Conservation (phyloP, 2,113 vertebrate species). For the Melierax canorus region DNA sequence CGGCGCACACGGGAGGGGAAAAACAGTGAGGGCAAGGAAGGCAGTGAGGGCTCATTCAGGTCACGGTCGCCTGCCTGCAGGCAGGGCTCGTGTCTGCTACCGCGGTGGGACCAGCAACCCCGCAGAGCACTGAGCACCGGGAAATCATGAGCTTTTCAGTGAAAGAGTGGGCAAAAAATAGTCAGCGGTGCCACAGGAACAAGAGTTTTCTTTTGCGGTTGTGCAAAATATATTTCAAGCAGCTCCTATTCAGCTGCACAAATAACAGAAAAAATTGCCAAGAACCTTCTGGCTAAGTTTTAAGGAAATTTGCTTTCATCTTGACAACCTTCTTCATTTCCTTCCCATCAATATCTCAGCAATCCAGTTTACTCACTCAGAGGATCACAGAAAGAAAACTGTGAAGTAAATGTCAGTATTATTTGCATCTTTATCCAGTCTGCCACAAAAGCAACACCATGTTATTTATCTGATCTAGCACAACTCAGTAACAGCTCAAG, state of each 20-base stretch:
- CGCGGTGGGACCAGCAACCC: neutral
- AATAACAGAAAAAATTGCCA: slow-evolving; percentile 38
- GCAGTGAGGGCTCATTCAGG: rapidly evolving
- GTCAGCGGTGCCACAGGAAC: neutral
- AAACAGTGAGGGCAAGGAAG: no score
- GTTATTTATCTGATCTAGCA: slow-evolving; percentile 61
- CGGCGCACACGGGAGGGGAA: rapidly evolving
- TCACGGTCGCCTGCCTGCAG: neutral
- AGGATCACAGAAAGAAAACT: slow-evolving; percentile 63
- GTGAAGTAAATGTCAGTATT: slow-evolving; percentile 66
- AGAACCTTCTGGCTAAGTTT: slow-evolving; percentile 54
- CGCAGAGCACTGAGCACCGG: neutral
- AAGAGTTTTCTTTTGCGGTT: neutral
- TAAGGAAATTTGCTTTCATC: slow-evolving; percentile 57
- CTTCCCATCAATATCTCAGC: slow-evolving; percentile 57
- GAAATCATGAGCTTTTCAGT: neutral
- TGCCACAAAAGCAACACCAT: slow-evolving; percentile 61
- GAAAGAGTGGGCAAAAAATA: neutral
- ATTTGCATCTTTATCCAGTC: slow-evolving; percentile 65
- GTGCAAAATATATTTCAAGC: slow-evolving; percentile 8
- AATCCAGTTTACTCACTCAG: slow-evolving; percentile 62
- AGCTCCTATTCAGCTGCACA: slow-evolving; percentile 30
- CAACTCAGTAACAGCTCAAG: slow-evolving; percentile 52
- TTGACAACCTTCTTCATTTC: slow-evolving; percentile 54
- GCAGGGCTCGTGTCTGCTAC: neutral